Base-by-base conservation (phyloP, 2,113 vertebrate genomes). In the Eonycteris spelaea region DNA sequence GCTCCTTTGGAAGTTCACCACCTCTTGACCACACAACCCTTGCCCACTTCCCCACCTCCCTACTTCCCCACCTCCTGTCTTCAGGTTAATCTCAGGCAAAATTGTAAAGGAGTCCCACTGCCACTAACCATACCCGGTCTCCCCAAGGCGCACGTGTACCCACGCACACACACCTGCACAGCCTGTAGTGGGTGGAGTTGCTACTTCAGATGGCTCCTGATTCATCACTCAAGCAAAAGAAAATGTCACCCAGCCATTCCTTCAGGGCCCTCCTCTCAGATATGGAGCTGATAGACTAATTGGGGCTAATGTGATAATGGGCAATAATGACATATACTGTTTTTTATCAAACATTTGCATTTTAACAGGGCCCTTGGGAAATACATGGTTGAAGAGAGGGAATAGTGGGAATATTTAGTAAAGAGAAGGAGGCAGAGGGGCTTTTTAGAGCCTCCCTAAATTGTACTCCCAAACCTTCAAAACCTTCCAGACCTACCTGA, bases 241-340 rank as follows among this genome's bases (percentile, higher is more conserved):
- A 57, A 38, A 24, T 35, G 30, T 61, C 70, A 92, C 83, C 83
- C 48, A 68, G 35, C 73, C 48, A 15, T 89, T 97, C 92, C 95
- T 95, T 87, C 59, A 67, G 90, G 94, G 96, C 95, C 51, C 45
- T 94, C 74, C 94, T 91, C 85, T 96, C 93, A 97, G 97, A 97
- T 98, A 86, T 59, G 70, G 45, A 95, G 89, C 89, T 89, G 95
- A 98, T 98, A 98, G 86, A 89, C 95, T 98, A 97, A 97, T 97
- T 98, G 95, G 78, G 89, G 96, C 95, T 98, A 97, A 98, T 98
- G 91, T 97, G 96, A 97, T 98, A 97, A 98, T 96, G 74, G 83
- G 95, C 55, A 83, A 43, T 98, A 94, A 97, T 96, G 96, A 96
- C 86, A 71, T 83, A 83, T 96, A 89, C 86, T 95, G 82, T 93